Evolutionary conservation across 2,797 vertebrate genomes (phyloP).

Genomic region (Sebastes baramenuke): DNA sequence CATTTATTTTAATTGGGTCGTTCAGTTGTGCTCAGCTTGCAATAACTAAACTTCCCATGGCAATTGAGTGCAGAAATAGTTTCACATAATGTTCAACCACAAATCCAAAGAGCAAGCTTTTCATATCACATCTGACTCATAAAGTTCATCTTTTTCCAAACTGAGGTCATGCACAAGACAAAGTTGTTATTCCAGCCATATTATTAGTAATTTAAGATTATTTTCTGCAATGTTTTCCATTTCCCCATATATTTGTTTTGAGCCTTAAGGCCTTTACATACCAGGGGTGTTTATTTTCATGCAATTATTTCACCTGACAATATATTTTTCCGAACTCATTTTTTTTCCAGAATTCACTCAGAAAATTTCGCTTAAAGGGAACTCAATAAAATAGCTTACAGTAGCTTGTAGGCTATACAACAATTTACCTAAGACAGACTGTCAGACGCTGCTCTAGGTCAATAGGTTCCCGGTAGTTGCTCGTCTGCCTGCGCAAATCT

Average conservation of each 20-base stretch:
- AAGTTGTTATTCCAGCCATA: not conserved
- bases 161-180: not conserved
- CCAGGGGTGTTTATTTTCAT: rapidly evolving
- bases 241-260: not conserved
- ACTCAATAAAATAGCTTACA: too few relatives aligned
- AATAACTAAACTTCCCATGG: constrained; percentile 6
- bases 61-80: not conserved
- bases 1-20: constrained; percentile 29
- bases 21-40: constrained; percentile 17
- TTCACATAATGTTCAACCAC: constrained; percentile 2
- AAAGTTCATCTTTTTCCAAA: not conserved
- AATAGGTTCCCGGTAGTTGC: too few relatives aligned
- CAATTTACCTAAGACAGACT: too few relatives aligned
- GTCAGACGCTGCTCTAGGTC: too few relatives aligned
- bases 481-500: too few relatives aligned
- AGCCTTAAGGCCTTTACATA: not conserved
- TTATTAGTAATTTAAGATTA: constrained; percentile 6
- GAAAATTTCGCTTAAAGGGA: too few relatives aligned
- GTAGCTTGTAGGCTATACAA: too few relatives aligned
- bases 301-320: too few relatives aligned
- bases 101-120: constrained; percentile 5
- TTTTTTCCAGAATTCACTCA: too few relatives aligned
- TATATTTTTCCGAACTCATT: too few relatives aligned
- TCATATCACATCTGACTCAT: not conserved
- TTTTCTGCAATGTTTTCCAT: not conserved